Conservation (phyloP, 2,797 vertebrate genomes). For the Limosa lapponica region DNA sequence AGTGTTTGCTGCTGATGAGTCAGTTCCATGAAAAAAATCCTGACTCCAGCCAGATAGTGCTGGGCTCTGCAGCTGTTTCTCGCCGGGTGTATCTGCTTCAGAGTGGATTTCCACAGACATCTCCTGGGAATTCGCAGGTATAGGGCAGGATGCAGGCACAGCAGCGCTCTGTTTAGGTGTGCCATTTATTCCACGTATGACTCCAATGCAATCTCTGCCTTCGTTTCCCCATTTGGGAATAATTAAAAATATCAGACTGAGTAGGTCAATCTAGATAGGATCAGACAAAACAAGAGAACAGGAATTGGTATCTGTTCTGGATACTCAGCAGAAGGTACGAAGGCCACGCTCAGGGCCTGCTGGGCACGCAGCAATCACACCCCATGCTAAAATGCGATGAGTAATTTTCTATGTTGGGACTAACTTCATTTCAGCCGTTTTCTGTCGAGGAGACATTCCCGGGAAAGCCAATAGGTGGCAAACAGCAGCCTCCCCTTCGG, state of each 20-base stretch:
- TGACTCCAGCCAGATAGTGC: neutral
- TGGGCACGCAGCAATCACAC: neutral
- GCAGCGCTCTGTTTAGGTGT: neutral
- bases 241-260: neutral
- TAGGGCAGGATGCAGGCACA: accelerated
- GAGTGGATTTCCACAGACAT: neutral
- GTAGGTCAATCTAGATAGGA: accelerated
- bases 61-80: neutral
- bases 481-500: neutral
- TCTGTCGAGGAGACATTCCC: neutral
- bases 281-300: accelerated
- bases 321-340: accelerated
- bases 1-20: slow-evolving; percentile 15
- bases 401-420: neutral
- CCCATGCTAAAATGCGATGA: neutral
- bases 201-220: neutral
- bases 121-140: accelerated
- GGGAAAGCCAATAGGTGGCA: neutral
- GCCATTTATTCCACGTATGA: neutral
- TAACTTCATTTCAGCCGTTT: neutral
- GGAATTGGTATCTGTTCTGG: neutral
- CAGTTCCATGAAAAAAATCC: neutral
- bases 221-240: neutral
- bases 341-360: accelerated
- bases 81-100: neutral